Evolutionary conservation across 2,797 vertebrate species (phyloP).

Genomic region (Alfaro cultratus): DNA sequence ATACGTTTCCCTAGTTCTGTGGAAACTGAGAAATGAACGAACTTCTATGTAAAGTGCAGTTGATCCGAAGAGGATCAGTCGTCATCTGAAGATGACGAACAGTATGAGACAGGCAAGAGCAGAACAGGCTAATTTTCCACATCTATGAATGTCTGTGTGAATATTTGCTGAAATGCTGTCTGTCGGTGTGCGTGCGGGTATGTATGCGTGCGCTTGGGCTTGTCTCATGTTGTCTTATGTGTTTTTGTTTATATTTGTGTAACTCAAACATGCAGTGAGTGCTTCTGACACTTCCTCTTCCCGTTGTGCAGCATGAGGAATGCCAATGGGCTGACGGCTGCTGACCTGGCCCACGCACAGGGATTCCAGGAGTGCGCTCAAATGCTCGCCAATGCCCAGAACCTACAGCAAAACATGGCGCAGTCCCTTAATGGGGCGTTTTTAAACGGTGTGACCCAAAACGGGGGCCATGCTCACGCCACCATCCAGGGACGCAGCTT

Average conservation of each 20-base stretch:
- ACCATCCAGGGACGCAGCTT: slow-evolving; percentile 79
- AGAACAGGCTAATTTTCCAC: slow-evolving; percentile 71
- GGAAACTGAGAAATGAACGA: slow-evolving; percentile 44
- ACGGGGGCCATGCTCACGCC: slow-evolving; percentile 82
- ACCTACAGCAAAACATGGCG: slow-evolving; percentile 88
- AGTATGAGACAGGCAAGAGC: slow-evolving; percentile 65
- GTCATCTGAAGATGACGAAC: slow-evolving; percentile 78
- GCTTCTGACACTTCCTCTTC: slow-evolving; percentile 86
- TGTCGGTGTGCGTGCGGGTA: slow-evolving; percentile 22
- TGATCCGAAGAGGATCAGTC: slow-evolving; percentile 77
- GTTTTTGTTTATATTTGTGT: slow-evolving; percentile 51
- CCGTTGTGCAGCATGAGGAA: slow-evolving; percentile 97
- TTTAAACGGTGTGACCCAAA: slow-evolving; percentile 84
- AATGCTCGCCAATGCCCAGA: slow-evolving; percentile 97
- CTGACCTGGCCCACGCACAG: slow-evolving; percentile 98
- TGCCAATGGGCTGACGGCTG: slow-evolving; percentile 98
- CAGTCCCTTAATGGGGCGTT: slow-evolving; percentile 84
- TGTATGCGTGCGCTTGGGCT: slow-evolving; percentile 32
- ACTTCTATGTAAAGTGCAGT: slow-evolving; percentile 57
- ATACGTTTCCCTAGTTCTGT: slow-evolving; percentile 45
- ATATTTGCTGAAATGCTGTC: slow-evolving; percentile 45
- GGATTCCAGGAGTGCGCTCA: slow-evolving; percentile 96
- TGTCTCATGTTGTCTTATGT: slow-evolving; percentile 46
- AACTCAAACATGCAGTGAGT: slow-evolving; percentile 31
- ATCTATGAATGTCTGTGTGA: slow-evolving; percentile 54